Conservation (phyloP, 2,797 vertebrate species). For the Pseudocheirus occidentalis region DNA sequence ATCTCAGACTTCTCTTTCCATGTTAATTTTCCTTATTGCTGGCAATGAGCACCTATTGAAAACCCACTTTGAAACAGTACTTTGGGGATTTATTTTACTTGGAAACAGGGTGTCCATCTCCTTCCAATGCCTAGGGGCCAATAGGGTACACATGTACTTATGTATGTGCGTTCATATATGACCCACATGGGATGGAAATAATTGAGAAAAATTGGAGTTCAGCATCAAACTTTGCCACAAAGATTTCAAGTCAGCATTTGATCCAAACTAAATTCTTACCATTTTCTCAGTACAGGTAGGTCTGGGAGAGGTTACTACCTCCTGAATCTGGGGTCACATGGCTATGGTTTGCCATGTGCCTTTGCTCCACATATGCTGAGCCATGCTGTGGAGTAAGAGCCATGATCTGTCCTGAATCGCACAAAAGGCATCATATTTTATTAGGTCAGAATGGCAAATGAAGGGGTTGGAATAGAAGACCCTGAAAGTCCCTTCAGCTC, state of each 20-base stretch:
- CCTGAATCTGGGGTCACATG: not conserved
- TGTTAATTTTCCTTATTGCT: slow-evolving; percentile 8
- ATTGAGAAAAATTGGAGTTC: not conserved
- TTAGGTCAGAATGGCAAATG: not conserved
- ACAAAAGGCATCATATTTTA: not conserved
- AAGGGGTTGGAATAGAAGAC: not conserved
- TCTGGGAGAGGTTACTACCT: slow-evolving; percentile 12
- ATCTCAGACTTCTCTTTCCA: slow-evolving; percentile 20
- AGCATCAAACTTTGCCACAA: slow-evolving; percentile 1
- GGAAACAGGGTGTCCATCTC: not conserved
- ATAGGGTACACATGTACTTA: fast-evolving
- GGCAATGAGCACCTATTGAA: not conserved
- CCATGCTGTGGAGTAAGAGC: not conserved
- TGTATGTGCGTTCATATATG: not conserved
- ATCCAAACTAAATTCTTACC: not conserved
- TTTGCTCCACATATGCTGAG: not conserved
- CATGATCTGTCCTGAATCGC: not conserved
- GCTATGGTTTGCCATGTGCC: not conserved
- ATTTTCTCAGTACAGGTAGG: not conserved
- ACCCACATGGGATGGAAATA: not conserved
- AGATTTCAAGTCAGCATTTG: not conserved
- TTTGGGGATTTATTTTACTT: not conserved
- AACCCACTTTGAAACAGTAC: not conserved
- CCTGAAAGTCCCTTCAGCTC: not conserved
- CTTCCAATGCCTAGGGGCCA: not conserved